Evolutionary conservation across 2,797 vertebrate genomes (phyloP).

Genomic region (Rhynchotus rufescens): DNA sequence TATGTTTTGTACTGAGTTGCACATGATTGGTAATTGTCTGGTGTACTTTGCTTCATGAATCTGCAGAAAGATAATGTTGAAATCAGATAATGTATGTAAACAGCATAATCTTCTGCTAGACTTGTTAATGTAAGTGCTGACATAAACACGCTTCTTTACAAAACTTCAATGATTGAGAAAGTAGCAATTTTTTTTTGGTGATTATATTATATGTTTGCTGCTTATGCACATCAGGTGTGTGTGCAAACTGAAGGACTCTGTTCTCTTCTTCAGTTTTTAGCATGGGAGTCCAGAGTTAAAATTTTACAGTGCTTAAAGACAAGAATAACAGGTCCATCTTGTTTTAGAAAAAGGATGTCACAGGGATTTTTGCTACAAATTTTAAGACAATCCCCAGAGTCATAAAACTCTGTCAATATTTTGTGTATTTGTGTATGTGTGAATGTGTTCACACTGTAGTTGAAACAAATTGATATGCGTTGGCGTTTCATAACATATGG

Average conservation of each 20-base stretch:
- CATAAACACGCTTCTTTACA: conserved; percentile 58
- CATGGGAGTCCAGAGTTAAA: background rate
- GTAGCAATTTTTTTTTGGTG: conserved; percentile 51
- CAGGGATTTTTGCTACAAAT: background rate
- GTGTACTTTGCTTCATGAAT: conserved; percentile 47
- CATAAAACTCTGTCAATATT: conserved; percentile 5
- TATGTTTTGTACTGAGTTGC: background rate
- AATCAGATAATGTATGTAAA: conserved; percentile 63
- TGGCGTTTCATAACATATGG: conserved; percentile 34
- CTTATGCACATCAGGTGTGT: conserved; percentile 2
- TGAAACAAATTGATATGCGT: conserved; percentile 11
- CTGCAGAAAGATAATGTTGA: conserved; percentile 49
- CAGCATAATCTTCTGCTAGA: conserved; percentile 65
- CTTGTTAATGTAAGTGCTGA: conserved; percentile 67
- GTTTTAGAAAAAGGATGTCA: background rate
- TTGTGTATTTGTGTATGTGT: conserved; percentile 3
- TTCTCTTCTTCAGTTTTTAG: background rate
- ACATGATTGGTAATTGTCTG: background rate
- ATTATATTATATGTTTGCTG: conserved; percentile 43
- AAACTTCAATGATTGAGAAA: conserved; percentile 63
- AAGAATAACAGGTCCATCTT: background rate
- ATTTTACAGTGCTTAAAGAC: background rate
- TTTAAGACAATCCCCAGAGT: background rate
- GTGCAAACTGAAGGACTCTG: conserved; percentile 5
- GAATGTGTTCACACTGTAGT: background rate